Conservation (phyloP, 1,140 invertebrate species). For the Hylaeus anthracinus region DNA sequence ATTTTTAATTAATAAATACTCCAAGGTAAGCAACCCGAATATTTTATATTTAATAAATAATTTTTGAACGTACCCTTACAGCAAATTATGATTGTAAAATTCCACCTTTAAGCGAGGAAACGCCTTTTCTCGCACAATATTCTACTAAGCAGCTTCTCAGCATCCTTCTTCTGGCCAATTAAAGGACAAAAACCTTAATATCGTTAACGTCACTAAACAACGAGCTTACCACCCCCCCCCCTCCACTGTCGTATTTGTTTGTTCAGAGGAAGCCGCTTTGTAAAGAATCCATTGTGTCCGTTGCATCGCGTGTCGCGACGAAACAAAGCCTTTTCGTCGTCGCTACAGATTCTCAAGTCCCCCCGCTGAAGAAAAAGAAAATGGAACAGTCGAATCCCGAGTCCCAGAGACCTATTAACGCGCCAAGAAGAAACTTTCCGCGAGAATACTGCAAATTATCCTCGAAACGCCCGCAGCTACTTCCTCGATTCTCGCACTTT, state of each 20-base stretch:
- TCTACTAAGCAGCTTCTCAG: background rate
- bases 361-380: conserved; percentile 24
- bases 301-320: background rate
- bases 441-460: conserved; percentile 65
- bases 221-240: background rate
- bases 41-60: no score
- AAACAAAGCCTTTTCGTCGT: background rate
- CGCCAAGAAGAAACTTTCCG: conserved; percentile 46
- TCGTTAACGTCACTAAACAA: conserved; percentile 8
- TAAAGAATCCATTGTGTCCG: background rate
- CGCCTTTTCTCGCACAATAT: background rate
- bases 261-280: background rate
- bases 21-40: no score
- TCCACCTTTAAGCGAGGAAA: no score
- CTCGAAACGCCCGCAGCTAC: conserved; percentile 48
- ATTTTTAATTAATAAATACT: no score
- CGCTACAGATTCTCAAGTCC: background rate
- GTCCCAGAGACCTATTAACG: conserved; percentile 61
- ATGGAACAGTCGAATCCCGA: conserved; percentile 53
- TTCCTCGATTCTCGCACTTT: conserved; percentile 24
- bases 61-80: no score
- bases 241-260: background rate
- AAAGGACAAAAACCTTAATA: conserved; percentile 3
- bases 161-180: background rate
- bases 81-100: no score